A percentile compares a stretch with the other conserved stretches of the same genome.
These are phyloP conservation scores for Synergus gifuensis DNA, from an alignment of 2,888 invertebrate genomes.

Conservation along the genomic window DNA sequence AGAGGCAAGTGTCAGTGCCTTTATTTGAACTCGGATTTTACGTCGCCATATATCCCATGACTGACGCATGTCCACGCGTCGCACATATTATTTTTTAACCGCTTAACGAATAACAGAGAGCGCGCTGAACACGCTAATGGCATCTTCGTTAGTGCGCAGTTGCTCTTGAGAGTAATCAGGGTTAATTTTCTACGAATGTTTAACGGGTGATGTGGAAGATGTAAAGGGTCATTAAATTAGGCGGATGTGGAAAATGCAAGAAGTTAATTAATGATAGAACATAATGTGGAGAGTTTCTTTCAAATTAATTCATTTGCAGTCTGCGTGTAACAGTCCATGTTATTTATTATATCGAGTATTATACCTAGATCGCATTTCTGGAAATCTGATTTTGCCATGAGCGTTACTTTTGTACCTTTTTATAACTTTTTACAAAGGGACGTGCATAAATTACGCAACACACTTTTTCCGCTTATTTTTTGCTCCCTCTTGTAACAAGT, in stretches of 20 bases:
- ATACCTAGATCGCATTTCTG: too few relatives aligned
- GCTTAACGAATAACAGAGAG: constrained; percentile 33
- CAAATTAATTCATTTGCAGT: too few relatives aligned
- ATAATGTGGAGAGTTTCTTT: neutral
- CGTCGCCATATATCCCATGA: constrained; percentile 54
- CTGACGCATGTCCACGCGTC: constrained; percentile 52
- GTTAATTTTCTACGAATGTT: constrained; percentile 34
- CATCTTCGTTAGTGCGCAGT: constrained; percentile 19
- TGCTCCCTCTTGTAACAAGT: too few relatives aligned
- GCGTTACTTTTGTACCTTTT: too few relatives aligned
- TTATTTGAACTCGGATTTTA: constrained; percentile 58
- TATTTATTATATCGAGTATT: too few relatives aligned
- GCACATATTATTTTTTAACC: constrained; percentile 46
- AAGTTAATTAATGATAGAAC: neutral
- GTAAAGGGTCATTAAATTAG: neutral
- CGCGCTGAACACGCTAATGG: constrained; percentile 32
- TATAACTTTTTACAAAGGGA: too few relatives aligned
- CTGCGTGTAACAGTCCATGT: too few relatives aligned
- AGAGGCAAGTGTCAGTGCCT: constrained; percentile 53
- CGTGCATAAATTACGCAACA: too few relatives aligned
- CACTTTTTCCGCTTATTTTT: too few relatives aligned
- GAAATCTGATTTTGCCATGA: too few relatives aligned
- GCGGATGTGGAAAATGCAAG: neutral
- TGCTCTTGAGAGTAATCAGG: constrained; percentile 21
- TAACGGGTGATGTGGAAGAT: neutral